These are phyloP conservation scores for Myathropa florea DNA, from an alignment of 2,888 invertebrate species.

Conservation along the genomic window DNA sequence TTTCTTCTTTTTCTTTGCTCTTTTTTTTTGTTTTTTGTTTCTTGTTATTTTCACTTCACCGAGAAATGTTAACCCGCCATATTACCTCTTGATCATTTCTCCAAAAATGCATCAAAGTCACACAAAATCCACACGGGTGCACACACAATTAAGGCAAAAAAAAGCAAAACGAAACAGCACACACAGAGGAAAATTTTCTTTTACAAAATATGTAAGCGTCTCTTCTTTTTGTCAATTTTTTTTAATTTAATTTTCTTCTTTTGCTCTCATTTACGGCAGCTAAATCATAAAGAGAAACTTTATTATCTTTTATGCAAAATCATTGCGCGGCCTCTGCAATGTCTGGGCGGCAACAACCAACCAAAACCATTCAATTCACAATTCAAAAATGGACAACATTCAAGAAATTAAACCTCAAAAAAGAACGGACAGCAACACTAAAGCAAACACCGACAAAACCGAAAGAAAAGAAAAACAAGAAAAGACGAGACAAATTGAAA, in stretches of 20 bases:
- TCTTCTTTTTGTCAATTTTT: constrained; percentile 3
- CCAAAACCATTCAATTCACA: constrained; percentile 18
- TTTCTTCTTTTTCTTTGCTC: constrained; percentile 21
- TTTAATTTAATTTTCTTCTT: background rate
- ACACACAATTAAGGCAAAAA: constrained; percentile 2
- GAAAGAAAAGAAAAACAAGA: no score
- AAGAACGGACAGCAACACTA: constrained; percentile 16
- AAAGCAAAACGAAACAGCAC: constrained; percentile 11
- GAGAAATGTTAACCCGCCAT: constrained; percentile 25
- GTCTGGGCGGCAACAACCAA: constrained; percentile 56
- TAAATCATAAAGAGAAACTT: constrained; percentile 37
- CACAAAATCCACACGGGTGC: constrained; percentile 9
- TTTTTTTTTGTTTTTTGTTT: constrained; percentile 23
- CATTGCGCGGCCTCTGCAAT: constrained; percentile 37
- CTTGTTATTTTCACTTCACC: constrained; percentile 25
- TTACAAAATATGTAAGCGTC: background rate
- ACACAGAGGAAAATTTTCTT: constrained; percentile 2
- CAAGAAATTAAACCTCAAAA: constrained; percentile 52
- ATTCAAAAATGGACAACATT: constrained; percentile 66
- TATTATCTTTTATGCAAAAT: constrained; percentile 39
- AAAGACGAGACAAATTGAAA: background rate
- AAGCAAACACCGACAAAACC: constrained; percentile 34
- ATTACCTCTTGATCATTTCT: constrained; percentile 52
- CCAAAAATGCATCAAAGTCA: constrained; percentile 35
- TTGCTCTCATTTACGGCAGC: constrained; percentile 12